Evolutionary conservation across 2,113 vertebrate species (phyloP).

Genomic region (Machaerirhynchus nigripectus): DNA sequence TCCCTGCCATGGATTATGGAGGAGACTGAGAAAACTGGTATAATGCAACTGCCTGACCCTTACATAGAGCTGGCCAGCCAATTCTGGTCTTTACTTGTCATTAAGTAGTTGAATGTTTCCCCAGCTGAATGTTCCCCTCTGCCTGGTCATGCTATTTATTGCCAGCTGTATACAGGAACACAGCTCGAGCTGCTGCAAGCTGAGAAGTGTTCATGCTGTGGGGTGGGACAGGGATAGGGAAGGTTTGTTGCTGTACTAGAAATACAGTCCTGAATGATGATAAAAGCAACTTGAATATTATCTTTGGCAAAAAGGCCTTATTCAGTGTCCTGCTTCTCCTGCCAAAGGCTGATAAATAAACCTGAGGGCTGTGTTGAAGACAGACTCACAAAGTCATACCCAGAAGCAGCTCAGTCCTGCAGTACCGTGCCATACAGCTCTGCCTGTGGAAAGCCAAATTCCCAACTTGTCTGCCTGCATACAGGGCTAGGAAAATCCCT

Average conservation of each 20-base stretch:
- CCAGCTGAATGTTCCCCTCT: neutral
- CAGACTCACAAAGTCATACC: neutral
- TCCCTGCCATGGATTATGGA: neutral
- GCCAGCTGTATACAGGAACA: neutral
- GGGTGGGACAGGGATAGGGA: neutral
- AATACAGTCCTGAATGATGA: neutral
- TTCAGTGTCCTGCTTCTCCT: neutral
- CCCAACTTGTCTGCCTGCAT: neutral
- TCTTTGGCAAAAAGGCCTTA: neutral
- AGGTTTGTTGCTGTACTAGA: neutral
- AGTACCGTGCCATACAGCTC: neutral
- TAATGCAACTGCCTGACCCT: neutral
- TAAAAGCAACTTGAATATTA: neutral
- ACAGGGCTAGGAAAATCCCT: neutral
- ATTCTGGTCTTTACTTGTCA: neutral
- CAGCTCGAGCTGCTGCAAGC: neutral
- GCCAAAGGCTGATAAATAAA: neutral
- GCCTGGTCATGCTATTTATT: neutral
- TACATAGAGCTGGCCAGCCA: neutral
- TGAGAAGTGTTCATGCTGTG: rapidly evolving
- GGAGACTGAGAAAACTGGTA: neutral
- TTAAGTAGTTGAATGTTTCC: neutral
- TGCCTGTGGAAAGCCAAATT: neutral
- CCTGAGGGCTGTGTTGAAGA: neutral
- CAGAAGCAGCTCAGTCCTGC: neutral